Conservation (phyloP, 53 echinoderm and acorn worm species). For the Paracentrotus lividus region DNA sequence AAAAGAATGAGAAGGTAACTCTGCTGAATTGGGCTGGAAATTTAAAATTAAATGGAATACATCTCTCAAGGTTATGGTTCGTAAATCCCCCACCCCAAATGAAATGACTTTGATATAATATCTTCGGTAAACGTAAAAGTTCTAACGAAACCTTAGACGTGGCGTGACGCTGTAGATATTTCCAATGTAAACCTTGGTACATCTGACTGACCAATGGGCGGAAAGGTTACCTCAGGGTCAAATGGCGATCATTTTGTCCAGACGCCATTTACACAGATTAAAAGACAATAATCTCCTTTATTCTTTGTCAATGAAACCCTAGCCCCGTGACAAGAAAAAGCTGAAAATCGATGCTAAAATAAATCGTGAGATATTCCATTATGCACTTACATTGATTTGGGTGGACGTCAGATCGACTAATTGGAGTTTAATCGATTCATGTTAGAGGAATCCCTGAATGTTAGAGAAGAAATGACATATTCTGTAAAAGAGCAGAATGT, state of each 20-base stretch:
- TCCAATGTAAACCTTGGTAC: background rate
- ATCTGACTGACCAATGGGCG: background rate
- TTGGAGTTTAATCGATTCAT: background rate
- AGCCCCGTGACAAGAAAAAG: background rate
- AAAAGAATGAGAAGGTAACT: background rate
- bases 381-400: slow-evolving; percentile 18
- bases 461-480: too few species aligned
- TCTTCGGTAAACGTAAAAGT: background rate
- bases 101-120: background rate
- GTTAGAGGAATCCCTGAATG: background rate
- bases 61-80: background rate
- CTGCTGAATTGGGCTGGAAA: background rate
- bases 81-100: background rate
- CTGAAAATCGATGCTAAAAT: slow-evolving; percentile 13
- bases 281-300: background rate
- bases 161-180: background rate
- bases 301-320: background rate
- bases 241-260: background rate
- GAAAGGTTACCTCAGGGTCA: background rate
- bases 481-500: too few species aligned
- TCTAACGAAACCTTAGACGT: background rate
- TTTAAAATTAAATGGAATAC: background rate
- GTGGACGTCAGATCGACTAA: background rate
- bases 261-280: slow-evolving; percentile 2
- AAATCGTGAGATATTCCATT: background rate